Base-by-base conservation (phyloP, 2,888 invertebrate species). In the Callyntrura sp. region DNA sequence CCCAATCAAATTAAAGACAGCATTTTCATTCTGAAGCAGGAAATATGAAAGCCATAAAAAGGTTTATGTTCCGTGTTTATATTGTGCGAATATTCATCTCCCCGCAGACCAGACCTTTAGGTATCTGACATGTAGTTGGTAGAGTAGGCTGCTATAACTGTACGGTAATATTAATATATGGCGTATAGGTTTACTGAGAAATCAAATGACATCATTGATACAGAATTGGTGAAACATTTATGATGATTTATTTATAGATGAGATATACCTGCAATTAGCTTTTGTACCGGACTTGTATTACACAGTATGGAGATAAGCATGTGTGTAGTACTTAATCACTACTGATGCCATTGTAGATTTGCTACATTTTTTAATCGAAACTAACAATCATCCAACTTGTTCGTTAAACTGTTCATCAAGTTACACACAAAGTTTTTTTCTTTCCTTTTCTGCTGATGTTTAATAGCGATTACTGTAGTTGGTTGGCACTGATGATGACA, bases 31-130 rank as follows among this genome's bases (percentile, higher is more conserved):
- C 17, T 17, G 20, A 60, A 57, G 35, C 79, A 79, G 79, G 79
- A 79, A 79, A 60, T 70, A 25, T 35, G 78, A 78, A 78, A 48
- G n/a, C 20, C 23, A 48, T 76, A 51, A 48, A 76, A 76, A 79
- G 57, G 57, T 28, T 79, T 35, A 17, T 79, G 35, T 57, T 79
- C 57, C 79, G 57, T 79, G 57, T 20, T 79, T 35, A 20, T 43
- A 43, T 79, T 79, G 55, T 78, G 25, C 51, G 78, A 12, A 51
- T 70, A 35, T 28, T 6, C 17, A 57, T 17, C 6, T n/a, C n/a
- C n/a, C n/a, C n/a, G n/a, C n/a, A n/a, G n/a, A 51, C 2, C 55
- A 55, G 14, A n/a, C 55, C 51, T 14, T 51, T 51, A 51, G 12
- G 12, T 45, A 45, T 45, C 45, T 45, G 11, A 5, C 51, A 51